These are phyloP conservation scores for Cyclura pinguis DNA, from an alignment of 2,797 vertebrate species.

Conservation along the genomic window DNA sequence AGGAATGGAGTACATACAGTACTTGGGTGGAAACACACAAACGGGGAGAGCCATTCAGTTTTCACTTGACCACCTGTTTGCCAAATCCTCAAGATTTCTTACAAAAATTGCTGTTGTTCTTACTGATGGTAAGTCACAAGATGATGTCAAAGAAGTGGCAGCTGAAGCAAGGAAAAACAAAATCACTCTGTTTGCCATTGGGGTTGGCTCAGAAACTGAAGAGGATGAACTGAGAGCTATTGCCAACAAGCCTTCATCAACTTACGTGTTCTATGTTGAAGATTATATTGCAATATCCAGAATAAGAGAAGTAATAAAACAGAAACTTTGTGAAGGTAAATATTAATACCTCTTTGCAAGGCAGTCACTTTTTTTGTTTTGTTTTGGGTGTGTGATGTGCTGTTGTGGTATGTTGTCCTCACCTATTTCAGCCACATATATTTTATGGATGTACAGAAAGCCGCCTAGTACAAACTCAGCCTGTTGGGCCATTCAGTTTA, in stretches of 20 bases:
- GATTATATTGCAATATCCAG: slow-evolving; percentile 96
- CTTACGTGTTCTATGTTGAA: slow-evolving; percentile 95
- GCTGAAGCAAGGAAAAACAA: slow-evolving; percentile 92
- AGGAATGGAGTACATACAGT: slow-evolving; percentile 91
- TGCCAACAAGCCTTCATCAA: slow-evolving; percentile 94
- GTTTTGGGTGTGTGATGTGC: background rate
- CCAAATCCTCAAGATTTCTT: slow-evolving; percentile 90
- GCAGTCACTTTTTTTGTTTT: background rate
- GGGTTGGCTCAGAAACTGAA: slow-evolving; percentile 92
- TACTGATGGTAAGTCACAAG: slow-evolving; percentile 97
- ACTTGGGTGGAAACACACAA: slow-evolving; percentile 94
- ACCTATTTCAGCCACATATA: slow-evolving; percentile 22
- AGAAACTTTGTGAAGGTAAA: slow-evolving; percentile 98
- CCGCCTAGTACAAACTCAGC: background rate
- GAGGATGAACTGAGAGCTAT: slow-evolving; percentile 90
- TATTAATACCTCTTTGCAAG: background rate
- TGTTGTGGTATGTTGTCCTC: background rate
- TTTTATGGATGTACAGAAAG: background rate
- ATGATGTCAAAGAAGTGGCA: slow-evolving; percentile 91
- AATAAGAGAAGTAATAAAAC: slow-evolving; percentile 96
- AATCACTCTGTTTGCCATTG: slow-evolving; percentile 95
- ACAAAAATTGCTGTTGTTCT: slow-evolving; percentile 96
- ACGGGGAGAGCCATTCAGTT: slow-evolving; percentile 95
- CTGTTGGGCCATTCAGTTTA: background rate
- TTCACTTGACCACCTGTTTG: slow-evolving; percentile 92